Percentiles rank a stretch among this genome's conserved stretches.
Conservation (phyloP, 2,888 invertebrate species). For the Sarcophaga subvicina region DNA sequence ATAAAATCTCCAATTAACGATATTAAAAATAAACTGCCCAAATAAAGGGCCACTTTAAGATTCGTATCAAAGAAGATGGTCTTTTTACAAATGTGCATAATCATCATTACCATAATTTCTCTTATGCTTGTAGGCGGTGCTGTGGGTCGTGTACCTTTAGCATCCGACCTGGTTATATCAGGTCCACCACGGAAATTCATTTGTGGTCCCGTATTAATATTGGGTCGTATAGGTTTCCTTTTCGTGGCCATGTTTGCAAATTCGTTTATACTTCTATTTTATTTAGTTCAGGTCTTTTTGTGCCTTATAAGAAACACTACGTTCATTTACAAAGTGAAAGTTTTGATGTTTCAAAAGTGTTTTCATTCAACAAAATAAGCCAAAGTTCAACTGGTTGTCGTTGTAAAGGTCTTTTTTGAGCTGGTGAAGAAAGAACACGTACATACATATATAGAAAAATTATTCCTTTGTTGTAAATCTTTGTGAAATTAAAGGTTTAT, state of each 20-base stretch:
- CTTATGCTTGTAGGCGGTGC: constrained; percentile 91
- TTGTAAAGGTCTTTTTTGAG: not conserved
- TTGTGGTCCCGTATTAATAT: constrained; percentile 74
- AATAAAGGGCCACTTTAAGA: constrained; percentile 92
- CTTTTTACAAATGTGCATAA: constrained; percentile 94
- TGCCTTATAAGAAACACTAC: not conserved
- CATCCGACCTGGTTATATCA: constrained; percentile 81
- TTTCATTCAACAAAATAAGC: constrained; percentile 22
- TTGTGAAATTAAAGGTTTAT: not conserved
- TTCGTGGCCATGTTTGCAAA: constrained; percentile 80
- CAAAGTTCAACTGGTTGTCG: constrained; percentile 70
- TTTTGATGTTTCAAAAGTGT: not conserved
- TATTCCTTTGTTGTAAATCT: not conserved
- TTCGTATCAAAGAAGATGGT: constrained; percentile 92
- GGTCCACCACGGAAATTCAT: constrained; percentile 85
- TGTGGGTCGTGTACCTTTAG: constrained; percentile 90
- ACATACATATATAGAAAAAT: not conserved
- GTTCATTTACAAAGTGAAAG: constrained; percentile 43
- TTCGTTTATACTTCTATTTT: not conserved
- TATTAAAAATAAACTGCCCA: constrained; percentile 90
- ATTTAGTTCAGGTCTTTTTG: not conserved
- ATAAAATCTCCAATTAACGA: constrained; percentile 92
- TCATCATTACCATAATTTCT: constrained; percentile 90
- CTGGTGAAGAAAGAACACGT: not conserved
- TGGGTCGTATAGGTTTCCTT: constrained; percentile 80